Percentiles rank a stretch among this genome's conserved stretches.
Conservation (phyloP, 2,113 vertebrate species). For the Amazona guildingii region DNA sequence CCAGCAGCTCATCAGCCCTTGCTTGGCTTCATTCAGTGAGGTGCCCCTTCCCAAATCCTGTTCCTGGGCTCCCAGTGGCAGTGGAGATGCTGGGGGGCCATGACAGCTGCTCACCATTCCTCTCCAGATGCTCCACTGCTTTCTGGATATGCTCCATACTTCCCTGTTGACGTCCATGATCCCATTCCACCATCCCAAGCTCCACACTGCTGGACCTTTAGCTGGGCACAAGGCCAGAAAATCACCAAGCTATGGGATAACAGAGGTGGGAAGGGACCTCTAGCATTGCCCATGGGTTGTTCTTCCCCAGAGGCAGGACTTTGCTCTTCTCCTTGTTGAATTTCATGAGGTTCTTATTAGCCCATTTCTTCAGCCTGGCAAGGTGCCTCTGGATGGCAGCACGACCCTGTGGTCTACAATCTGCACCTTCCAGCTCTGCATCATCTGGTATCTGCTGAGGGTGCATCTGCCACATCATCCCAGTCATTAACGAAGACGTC, state of each 20-base stretch:
- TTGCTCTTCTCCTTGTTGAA: neutral
- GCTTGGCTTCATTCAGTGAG: neutral
- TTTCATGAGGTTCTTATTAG: neutral
- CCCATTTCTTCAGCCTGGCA: neutral
- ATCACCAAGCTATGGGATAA: rapidly evolving
- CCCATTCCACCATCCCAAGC: neutral
- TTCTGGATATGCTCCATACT: rapidly evolving
- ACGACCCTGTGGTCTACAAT: rapidly evolving
- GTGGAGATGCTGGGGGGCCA: neutral
- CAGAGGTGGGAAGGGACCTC: neutral
- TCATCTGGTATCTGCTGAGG: neutral
- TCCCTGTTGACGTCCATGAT: rapidly evolving
- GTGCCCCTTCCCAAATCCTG: neutral
- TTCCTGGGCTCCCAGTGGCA: neutral
- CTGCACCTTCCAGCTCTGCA: neutral
- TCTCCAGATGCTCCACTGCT: rapidly evolving
- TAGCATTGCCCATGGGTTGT: neutral
- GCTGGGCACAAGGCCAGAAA: neutral
- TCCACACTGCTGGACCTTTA: neutral
- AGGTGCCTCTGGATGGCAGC: neutral
- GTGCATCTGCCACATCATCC: neutral
- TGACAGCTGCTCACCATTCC: neutral
- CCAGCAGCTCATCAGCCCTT: neutral
- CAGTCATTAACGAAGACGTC: neutral
- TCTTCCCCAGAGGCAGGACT: neutral